Conservation (phyloP, 2,113 vertebrate genomes). For the Tricholaema leucomelas region DNA sequence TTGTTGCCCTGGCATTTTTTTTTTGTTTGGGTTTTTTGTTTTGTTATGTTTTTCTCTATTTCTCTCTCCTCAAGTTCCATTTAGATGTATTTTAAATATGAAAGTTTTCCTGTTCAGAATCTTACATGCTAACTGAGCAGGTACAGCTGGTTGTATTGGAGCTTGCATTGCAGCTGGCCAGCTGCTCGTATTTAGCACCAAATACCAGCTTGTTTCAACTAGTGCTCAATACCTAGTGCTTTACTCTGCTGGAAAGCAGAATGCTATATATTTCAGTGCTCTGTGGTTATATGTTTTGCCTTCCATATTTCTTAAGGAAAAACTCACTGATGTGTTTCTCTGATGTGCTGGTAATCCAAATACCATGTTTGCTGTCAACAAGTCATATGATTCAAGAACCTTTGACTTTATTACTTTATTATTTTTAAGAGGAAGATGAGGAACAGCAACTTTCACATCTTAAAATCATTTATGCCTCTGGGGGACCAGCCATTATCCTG, state of each 20-base stretch:
- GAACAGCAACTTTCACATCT: slow-evolving; percentile 38
- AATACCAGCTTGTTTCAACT: background rate
- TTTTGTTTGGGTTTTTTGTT: background rate
- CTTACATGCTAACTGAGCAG: background rate
- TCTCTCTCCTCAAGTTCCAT: background rate
- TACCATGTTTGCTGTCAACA: slow-evolving; percentile 17
- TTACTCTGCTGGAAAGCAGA: background rate
- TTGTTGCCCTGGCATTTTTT: too few relatives aligned
- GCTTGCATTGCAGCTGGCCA: background rate
- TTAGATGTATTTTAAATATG: background rate
- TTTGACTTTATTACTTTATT: background rate
- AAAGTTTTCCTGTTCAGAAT: background rate
- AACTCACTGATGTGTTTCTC: background rate
- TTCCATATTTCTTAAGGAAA: slow-evolving; percentile 2
- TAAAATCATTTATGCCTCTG: slow-evolving; percentile 36
- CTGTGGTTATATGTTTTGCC: slow-evolving; percentile 3
- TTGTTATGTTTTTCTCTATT: background rate
- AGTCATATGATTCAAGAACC: slow-evolving; percentile 10
- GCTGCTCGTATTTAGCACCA: background rate
- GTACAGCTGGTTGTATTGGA: background rate
- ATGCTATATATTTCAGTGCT: background rate
- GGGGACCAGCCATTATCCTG: slow-evolving; percentile 45
- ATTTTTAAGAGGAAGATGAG: background rate
- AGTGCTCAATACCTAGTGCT: background rate
- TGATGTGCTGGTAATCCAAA: slow-evolving; percentile 15